Base-by-base conservation (phyloP, 2,113 vertebrate species). In the Syngnathoides biaculeatus region DNA sequence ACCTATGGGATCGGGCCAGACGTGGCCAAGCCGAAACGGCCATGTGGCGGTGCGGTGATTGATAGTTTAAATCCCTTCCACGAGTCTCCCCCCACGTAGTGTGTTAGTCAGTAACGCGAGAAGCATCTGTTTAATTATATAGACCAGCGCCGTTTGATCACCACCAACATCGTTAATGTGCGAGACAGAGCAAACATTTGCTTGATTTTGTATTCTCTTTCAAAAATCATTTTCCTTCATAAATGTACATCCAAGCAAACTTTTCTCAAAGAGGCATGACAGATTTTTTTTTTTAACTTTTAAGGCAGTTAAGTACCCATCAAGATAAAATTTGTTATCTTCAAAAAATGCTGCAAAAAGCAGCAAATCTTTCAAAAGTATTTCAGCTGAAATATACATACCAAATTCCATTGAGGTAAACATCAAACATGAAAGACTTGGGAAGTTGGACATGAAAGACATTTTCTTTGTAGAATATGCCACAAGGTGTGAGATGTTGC, bases 191-290 rank as follows among this genome's bases (percentile, higher is more conserved):
- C 66, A 79, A 82, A 74, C 38, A 65, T 74, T 57, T 75, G 56
- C 56, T 71, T 75, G 55, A 86, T 85, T 72, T 71, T 48, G 38
- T 66, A 85, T 86, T 84, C 82, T 59, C 79, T 84, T 81, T 84
- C n/a, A 71, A 2, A 35, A 2, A 72, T 66, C 65, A 71, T 78
- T 85, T 65, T 75, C 67, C 69, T 59, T 71, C 71, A 27, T 2
- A 14, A 15, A 24, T 62, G 24, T 9, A 43, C 39, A 62, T 43
- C 39, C 39, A 22, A 24, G 39, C 39, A 62, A 43, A 14, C 13
- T 14, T 40, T 62, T 42, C 39, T 43, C n/a, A 62, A 62, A 24
- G 60, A 43, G 20, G 22, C 30, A n/a, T 38, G 48, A 52, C 24
- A 6, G 53, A 15, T 55, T 55, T 55, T 55, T 24, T 24, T 55